Conservation (phyloP, 2,113 vertebrate species). For the Cacatua alba region DNA sequence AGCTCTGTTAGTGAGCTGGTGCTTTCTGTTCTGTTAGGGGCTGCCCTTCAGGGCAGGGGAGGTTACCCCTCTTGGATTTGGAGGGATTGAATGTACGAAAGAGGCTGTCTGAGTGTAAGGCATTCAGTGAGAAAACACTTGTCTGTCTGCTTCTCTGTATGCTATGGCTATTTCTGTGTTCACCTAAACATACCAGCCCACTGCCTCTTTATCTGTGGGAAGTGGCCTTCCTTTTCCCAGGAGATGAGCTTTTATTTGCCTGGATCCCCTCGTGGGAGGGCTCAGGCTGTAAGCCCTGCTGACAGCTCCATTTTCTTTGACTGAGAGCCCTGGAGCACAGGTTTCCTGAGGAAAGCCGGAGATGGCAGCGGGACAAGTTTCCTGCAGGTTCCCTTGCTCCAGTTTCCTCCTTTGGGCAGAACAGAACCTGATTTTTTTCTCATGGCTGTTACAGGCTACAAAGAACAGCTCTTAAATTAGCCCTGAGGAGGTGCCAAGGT, state of each 20-base stretch:
- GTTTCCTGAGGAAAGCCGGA: neutral
- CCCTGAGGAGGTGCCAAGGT: constrained; percentile 14
- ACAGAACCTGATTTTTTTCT: neutral
- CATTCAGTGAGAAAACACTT: neutral
- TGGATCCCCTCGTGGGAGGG: neutral
- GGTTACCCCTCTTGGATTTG: neutral
- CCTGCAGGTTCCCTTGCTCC: neutral
- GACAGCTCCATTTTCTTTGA: neutral
- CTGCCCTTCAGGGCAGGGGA: neutral
- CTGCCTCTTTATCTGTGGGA: neutral
- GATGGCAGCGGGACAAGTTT: constrained; percentile 7
- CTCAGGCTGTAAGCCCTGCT: accelerated
- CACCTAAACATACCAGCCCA: neutral
- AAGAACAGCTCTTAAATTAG: constrained; percentile 54
- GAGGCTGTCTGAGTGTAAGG: neutral
- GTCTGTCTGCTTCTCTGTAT: neutral
- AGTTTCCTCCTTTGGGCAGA: constrained; percentile 17
- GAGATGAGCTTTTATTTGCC: neutral
- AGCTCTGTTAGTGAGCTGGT: neutral
- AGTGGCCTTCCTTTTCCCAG: neutral
- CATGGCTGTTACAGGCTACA: accelerated
- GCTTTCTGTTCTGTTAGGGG: neutral
- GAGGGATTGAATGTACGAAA: accelerated
- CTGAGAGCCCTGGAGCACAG: neutral
- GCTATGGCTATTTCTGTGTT: neutral